Percentiles rank a stretch among this genome's conserved stretches.
phyloP scores from a whole-genome alignment of 2,888 invertebrate genomes.

The Penaeus monodon region DNA sequence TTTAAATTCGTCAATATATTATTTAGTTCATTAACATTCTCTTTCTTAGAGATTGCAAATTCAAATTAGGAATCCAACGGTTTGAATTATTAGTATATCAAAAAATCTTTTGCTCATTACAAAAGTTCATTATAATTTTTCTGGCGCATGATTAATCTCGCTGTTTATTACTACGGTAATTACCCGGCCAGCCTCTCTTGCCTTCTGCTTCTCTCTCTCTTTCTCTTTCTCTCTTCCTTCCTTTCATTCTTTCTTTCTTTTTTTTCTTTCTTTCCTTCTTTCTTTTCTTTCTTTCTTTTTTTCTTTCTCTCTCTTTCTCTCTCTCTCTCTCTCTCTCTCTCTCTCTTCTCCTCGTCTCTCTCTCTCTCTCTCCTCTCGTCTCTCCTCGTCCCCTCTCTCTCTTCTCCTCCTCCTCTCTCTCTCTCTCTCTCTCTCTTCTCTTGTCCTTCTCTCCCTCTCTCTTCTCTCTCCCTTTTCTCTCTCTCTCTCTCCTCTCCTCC shows the following conservation, averaged over 20 bases:
- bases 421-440: background rate
- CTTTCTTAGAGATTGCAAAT: background rate
- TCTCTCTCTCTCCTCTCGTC: background rate
- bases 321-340: background rate
- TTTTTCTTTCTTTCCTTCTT: background rate
- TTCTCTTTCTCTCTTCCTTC: constrained; percentile 13
- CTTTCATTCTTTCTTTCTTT: constrained; percentile 7
- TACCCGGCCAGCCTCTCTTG: background rate
- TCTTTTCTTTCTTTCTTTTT: background rate
- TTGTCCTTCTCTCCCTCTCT: background rate
- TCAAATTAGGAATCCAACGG: background rate
- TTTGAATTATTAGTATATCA: constrained; percentile 10
- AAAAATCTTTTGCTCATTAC: constrained; percentile 2
- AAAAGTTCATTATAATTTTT: constrained; percentile 12
- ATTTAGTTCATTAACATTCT: too few relatives aligned
- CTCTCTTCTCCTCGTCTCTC: background rate
- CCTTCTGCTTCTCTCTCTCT: background rate
- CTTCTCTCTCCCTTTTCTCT: background rate
- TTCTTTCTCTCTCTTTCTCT: too few relatives aligned
- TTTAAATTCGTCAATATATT: too few relatives aligned
- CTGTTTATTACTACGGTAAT: background rate
- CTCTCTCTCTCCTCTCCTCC: background rate
- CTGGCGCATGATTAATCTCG: background rate
- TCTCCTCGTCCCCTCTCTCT: background rate
- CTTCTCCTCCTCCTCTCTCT: background rate